These are phyloP conservation scores for Rugalucina vietnamica DNA, from an alignment of 2,888 invertebrate genomes.

Conservation along the genomic window DNA sequence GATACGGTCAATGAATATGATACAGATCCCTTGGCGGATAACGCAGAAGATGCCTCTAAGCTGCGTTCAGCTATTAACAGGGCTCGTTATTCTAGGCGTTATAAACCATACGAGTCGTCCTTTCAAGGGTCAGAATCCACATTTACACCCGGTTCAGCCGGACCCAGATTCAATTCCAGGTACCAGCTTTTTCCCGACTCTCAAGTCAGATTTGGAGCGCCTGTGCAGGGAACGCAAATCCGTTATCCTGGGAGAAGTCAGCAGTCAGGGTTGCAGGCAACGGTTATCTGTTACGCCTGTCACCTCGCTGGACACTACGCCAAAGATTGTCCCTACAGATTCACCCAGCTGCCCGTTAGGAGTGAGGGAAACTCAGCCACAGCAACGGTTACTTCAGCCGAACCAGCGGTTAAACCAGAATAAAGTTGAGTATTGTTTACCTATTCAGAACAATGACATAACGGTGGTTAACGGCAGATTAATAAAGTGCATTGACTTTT, in stretches of 20 bases:
- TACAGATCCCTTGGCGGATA: conserved; percentile 8
- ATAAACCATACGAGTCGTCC: background rate
- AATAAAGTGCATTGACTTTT: no score
- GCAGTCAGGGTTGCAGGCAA: background rate
- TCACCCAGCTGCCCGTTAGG: background rate
- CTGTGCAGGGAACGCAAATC: background rate
- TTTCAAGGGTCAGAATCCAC: background rate
- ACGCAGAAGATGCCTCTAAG: conserved; percentile 19
- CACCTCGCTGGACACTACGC: conserved; percentile 3
- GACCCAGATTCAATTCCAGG: background rate
- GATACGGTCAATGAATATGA: conserved; percentile 15
- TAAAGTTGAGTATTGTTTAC: background rate
- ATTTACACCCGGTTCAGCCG: background rate
- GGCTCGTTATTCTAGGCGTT: background rate
- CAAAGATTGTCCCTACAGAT: conserved; percentile 15
- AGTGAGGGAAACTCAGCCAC: background rate
- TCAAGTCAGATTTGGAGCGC: background rate
- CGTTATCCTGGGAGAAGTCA: background rate
- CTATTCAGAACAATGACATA: background rate
- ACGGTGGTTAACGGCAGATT: no score
- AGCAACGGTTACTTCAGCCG: background rate
- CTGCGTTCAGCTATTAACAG: conserved; percentile 11
- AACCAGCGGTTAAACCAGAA: background rate
- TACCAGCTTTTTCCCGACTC: background rate
- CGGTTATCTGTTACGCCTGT: conserved; percentile 3